A percentile compares a stretch with the other conserved stretches of the same genome.
Evolutionary conservation across 2,113 vertebrate genomes (phyloP).

Genomic region (Balaeniceps rex): DNA sequence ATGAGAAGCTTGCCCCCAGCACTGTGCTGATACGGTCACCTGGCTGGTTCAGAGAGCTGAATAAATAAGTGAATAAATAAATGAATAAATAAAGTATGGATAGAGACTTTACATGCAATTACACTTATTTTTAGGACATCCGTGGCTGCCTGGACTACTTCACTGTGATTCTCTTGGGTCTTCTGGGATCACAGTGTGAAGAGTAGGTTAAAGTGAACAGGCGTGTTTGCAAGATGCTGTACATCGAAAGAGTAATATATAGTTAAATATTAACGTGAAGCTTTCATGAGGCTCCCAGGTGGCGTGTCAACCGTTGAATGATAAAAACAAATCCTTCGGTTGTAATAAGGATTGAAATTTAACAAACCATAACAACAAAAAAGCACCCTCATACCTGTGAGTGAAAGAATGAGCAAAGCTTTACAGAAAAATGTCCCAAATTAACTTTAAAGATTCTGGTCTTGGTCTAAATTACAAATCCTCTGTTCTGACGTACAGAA

Average conservation of each 20-base stretch:
- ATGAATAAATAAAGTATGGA: background rate
- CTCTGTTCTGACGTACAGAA: background rate
- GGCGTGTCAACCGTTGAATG: background rate
- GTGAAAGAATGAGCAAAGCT: background rate
- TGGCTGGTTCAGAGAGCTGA: background rate
- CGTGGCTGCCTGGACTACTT: background rate
- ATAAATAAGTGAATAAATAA: no score
- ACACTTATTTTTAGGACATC: background rate
- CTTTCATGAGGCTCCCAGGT: background rate
- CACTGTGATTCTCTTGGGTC: background rate
- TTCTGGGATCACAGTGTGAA: background rate
- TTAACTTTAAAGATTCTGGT: background rate
- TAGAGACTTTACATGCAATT: background rate
- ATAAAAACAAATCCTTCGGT: conserved; percentile 15
- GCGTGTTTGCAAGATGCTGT: conserved; percentile 39
- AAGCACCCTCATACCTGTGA: background rate
- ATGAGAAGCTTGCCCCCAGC: background rate
- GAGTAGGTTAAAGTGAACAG: background rate
- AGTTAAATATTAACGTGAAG: conserved; percentile 47
- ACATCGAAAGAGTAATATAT: background rate
- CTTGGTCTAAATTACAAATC: background rate
- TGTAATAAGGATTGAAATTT: conserved; percentile 14
- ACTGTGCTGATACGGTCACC: background rate
- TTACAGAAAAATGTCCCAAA: background rate
- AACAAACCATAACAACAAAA: background rate